Evolutionary conservation across 2,888 invertebrate species (phyloP).

Genomic region (Onchidella celtica): DNA sequence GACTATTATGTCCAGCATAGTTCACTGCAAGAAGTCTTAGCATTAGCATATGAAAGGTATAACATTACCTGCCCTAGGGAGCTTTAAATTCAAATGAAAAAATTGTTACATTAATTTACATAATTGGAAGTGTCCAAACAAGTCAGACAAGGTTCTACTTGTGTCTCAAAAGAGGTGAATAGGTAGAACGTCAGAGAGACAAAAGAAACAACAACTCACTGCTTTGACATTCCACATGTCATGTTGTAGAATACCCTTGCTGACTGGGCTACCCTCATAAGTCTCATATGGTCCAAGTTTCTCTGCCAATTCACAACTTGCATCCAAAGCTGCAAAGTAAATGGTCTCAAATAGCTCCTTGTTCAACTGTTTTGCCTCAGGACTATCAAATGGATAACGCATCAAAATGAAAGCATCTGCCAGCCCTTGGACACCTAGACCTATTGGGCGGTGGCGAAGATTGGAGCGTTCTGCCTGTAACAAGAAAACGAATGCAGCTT

Average conservation of each 20-base stretch:
- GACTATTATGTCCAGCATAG: no score
- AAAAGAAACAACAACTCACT: constrained; percentile 46
- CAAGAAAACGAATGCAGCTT: neutral
- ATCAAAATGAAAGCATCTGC: constrained; percentile 98
- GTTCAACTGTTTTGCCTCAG: constrained; percentile 91
- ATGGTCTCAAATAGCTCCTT: constrained; percentile 98
- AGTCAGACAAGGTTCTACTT: no score
- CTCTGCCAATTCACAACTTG: constrained; percentile 95
- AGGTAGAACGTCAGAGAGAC: constrained; percentile 76
- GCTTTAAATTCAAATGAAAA: no score
- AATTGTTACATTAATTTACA: no score
- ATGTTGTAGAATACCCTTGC: constrained; percentile 96
- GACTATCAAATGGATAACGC: constrained; percentile 94
- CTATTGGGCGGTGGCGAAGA: constrained; percentile 86
- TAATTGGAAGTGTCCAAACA: no score
- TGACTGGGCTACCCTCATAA: constrained; percentile 94
- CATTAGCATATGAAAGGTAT: no score
- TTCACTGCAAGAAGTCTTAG: no score
- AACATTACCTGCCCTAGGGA: no score
- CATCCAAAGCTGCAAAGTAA: constrained; percentile 97
- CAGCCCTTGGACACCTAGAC: constrained; percentile 97
- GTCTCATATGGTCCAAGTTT: constrained; percentile 93
- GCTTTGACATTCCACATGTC: constrained; percentile 98
- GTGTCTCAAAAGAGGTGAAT: no score
- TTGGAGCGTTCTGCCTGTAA: constrained; percentile 87